Conservation (phyloP, 2,113 vertebrate species). For the Actenoides hombroni region DNA sequence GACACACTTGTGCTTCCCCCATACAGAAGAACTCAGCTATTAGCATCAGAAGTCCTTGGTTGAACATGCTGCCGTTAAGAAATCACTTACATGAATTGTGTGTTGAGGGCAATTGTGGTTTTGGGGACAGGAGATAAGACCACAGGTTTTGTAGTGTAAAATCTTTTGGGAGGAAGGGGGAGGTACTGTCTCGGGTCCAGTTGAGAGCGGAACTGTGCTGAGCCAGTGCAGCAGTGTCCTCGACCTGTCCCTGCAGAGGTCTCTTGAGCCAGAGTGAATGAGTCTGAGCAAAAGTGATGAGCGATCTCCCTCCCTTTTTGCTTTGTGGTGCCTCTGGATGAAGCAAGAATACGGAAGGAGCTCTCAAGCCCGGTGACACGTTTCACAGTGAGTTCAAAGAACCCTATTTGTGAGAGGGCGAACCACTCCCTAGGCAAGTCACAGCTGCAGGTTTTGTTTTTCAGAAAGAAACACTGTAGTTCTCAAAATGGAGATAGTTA, state of each 20-base stretch:
- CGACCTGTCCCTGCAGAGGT: accelerated
- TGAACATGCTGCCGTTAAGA: background rate
- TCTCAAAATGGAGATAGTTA: background rate
- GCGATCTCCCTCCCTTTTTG: background rate
- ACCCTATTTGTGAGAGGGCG: background rate
- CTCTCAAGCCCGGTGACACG: background rate
- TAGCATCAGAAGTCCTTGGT: background rate
- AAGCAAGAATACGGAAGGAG: background rate
- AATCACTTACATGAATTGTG: background rate
- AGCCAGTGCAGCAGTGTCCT: background rate
- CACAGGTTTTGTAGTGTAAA: background rate
- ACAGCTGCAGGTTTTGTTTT: background rate
- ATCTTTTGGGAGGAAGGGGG: background rate
- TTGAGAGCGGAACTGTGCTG: background rate
- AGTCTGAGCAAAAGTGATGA: background rate
- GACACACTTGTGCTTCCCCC: background rate
- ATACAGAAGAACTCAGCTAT: background rate
- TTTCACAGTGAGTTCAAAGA: background rate
- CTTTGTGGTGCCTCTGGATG: background rate
- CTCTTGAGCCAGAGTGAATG: background rate
- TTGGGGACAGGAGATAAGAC: background rate
- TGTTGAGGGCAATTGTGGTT: background rate
- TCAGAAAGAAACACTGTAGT: background rate
- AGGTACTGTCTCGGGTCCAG: background rate
- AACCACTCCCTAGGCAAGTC: background rate